A percentile compares a stretch with the other conserved stretches of the same genome.
phyloP scores from a whole-genome alignment of 2,797 vertebrate species.

The Centroberyx gerrardi region DNA sequence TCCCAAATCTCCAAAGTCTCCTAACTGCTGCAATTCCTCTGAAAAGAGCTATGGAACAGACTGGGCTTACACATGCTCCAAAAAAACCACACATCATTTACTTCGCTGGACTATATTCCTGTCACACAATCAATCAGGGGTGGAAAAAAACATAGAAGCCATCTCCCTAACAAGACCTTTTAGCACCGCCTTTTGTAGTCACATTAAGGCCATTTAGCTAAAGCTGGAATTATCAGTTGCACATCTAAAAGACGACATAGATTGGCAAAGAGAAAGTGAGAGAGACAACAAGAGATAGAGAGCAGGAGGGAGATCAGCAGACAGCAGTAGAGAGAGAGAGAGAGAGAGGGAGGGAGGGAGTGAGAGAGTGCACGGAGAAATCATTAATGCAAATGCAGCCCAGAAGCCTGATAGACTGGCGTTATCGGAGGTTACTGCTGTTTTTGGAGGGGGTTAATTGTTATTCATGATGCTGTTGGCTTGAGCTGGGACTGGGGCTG shows the following conservation, averaged over 20 bases:
- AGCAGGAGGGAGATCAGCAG: constrained; percentile 11
- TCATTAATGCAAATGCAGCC: constrained; percentile 82
- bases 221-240: constrained; percentile 33
- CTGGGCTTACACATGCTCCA: constrained; percentile 48
- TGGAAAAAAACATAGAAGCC: background rate
- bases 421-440: constrained; percentile 75
- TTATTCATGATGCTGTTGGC: constrained; percentile 80
- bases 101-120: constrained; percentile 23
- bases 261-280: constrained; percentile 21
- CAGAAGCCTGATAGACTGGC: constrained; percentile 63
- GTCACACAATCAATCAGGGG: constrained; percentile 17
- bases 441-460: constrained; percentile 78
- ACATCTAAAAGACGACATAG: constrained; percentile 37
- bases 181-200: constrained; percentile 34
- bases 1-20: constrained; percentile 35
- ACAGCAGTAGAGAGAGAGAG: constrained; percentile 34
- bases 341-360: constrained; percentile 4
- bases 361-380: constrained; percentile 54
- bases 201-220: constrained; percentile 40
- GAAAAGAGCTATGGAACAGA: constrained; percentile 21
- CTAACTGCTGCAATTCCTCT: background rate
- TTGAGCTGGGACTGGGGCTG: constrained; percentile 39
- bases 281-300: constrained; percentile 35
- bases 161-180: constrained; percentile 29
- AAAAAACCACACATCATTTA: constrained; percentile 37